phyloP scores from a whole-genome alignment of 2,797 vertebrate genomes.

The Xyrichtys novacula region DNA sequence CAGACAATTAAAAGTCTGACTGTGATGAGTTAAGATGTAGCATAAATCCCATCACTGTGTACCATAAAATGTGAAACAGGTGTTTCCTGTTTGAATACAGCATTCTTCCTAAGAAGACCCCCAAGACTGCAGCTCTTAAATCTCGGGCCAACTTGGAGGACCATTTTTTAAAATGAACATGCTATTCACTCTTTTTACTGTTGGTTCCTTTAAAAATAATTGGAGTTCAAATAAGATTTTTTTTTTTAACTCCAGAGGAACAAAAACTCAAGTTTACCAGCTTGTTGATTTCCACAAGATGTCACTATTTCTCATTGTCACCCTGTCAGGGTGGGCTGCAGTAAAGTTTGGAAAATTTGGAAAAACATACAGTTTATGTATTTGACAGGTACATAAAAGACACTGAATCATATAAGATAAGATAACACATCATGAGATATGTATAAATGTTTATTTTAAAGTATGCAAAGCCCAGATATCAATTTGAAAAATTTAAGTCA shows the following conservation, averaged over 20 bases:
- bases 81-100: constrained; percentile 28
- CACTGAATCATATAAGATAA: too few relatives aligned
- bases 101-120: not conserved
- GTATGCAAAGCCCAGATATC: too few relatives aligned
- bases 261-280: not conserved
- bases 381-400: too few relatives aligned
- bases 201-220: too few relatives aligned
- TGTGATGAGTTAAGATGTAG: constrained; percentile 10
- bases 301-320: constrained; percentile 69
- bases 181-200: not conserved
- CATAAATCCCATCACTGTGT: not conserved
- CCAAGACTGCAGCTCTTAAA: constrained; percentile 2
- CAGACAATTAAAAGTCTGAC: constrained; percentile 16
- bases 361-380: too few relatives aligned
- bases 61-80: not conserved
- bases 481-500: too few relatives aligned
- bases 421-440: too few relatives aligned
- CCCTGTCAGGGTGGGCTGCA: not conserved
- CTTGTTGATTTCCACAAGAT: constrained; percentile 75
- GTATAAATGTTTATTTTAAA: too few relatives aligned
- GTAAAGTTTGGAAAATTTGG: not conserved
- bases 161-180: constrained; percentile 8
- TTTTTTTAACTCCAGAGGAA: constrained; percentile 9
- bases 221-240: too few relatives aligned
- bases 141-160: not conserved